phyloP scores from a whole-genome alignment of 2,113 vertebrate genomes.

The Copsychus sechellarum region DNA sequence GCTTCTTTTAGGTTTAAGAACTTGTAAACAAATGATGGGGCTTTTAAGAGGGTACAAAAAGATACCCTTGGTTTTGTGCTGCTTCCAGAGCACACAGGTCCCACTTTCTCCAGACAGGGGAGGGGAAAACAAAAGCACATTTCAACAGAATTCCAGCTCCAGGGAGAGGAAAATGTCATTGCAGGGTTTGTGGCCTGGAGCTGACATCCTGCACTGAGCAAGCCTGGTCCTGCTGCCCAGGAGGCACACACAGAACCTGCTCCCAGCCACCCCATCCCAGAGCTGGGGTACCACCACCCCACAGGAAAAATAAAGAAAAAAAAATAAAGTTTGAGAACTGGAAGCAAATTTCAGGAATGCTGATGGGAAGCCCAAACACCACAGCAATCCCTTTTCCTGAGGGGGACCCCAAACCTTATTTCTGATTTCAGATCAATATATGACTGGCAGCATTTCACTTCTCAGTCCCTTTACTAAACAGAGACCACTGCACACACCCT shows the following conservation, averaged over 20 bases:
- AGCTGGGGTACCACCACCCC: neutral
- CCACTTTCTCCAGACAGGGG: neutral
- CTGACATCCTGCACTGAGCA: neutral
- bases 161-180: neutral
- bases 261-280: neutral
- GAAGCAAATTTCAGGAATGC: neutral
- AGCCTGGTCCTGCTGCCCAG: neutral
- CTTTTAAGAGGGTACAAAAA: conserved; percentile 8
- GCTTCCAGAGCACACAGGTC: neutral
- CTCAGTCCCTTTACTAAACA: neutral
- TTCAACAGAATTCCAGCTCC: neutral
- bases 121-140: neutral
- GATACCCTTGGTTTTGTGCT: neutral
- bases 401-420: neutral
- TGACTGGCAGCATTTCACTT: neutral
- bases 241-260: neutral
- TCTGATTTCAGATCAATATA: neutral
- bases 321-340: neutral
- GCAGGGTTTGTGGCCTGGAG: neutral
- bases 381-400: neutral
- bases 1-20: neutral
- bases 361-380: neutral
- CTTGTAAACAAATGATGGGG: neutral
- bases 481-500: neutral
- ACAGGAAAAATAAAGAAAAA: neutral